A percentile compares a stretch with the other conserved stretches of the same genome.
Conservation (phyloP, 2,797 vertebrate genomes). For the Cyprinodon diabolis region DNA sequence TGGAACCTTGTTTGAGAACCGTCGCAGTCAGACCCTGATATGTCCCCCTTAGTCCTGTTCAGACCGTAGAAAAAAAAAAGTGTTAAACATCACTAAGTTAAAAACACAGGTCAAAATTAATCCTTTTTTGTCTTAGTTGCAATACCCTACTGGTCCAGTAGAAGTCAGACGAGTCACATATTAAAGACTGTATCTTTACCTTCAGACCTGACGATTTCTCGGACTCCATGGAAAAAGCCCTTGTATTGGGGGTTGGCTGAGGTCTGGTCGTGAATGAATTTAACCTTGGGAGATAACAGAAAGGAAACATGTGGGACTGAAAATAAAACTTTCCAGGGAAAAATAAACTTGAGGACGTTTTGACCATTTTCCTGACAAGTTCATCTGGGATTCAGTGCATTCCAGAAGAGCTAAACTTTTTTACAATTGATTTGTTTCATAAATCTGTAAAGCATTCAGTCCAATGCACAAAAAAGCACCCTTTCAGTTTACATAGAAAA, state of each 20-base stretch:
- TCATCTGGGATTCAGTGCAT: not conserved
- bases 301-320: slow-evolving; percentile 7
- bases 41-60: slow-evolving; percentile 88
- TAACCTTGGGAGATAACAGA: slow-evolving; percentile 83
- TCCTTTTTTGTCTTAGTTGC: slow-evolving; percentile 7
- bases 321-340: slow-evolving; percentile 1
- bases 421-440: not conserved
- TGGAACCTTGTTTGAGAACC: slow-evolving; percentile 94
- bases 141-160: slow-evolving; percentile 43
- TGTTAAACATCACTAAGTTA: not conserved
- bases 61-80: not conserved
- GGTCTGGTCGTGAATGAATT: slow-evolving; percentile 96
- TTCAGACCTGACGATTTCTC: slow-evolving; percentile 88
- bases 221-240: slow-evolving; percentile 92
- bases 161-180: slow-evolving; percentile 43
- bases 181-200: slow-evolving; percentile 74
- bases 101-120: not conserved
- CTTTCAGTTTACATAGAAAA: no score
- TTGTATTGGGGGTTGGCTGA: slow-evolving; percentile 91
- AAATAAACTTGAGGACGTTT: not conserved
- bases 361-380: slow-evolving; percentile 4
- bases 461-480: no score
- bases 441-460: no score
- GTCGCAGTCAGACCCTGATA: slow-evolving; percentile 96
- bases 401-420: not conserved